Percentiles rank a stretch among this genome's conserved stretches.
These are phyloP conservation scores for Telmatherina bonti DNA, from an alignment of 2,797 vertebrate genomes.

Conservation along the genomic window DNA sequence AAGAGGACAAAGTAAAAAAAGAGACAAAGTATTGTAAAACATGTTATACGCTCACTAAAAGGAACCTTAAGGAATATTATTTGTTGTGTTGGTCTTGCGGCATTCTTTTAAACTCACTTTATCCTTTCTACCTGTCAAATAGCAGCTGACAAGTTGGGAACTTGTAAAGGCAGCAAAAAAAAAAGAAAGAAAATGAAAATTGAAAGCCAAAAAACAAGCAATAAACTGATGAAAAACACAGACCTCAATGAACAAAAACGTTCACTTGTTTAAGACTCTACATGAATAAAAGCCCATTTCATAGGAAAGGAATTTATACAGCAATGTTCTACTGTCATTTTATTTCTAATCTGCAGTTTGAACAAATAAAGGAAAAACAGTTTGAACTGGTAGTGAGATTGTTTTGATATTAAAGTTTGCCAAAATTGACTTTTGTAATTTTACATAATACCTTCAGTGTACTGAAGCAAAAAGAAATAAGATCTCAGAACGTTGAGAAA, in stretches of 20 bases:
- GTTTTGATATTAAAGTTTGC: background rate
- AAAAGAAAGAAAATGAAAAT: background rate
- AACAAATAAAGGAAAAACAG: background rate
- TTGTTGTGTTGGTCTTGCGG: background rate
- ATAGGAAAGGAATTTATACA: background rate
- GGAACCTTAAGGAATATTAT: background rate
- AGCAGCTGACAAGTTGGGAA: background rate
- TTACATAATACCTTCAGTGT: slow-evolving; percentile 2
- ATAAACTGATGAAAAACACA: too few relatives aligned
- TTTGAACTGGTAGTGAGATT: background rate
- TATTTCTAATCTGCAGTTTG: background rate
- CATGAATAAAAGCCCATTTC: background rate
- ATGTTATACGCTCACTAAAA: background rate
- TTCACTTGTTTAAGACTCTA: background rate
- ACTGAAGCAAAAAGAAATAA: slow-evolving; percentile 21
- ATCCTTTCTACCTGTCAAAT: background rate
- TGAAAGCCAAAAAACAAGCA: background rate
- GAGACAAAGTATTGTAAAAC: background rate
- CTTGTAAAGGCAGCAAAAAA: background rate
- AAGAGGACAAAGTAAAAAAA: background rate
- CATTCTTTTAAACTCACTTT: background rate
- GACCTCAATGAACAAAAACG: background rate
- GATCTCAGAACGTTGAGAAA: slow-evolving; percentile 31
- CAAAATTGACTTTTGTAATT: slow-evolving; percentile 30
- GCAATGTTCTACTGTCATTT: background rate